These are phyloP conservation scores for Sanderia malayensis DNA, from an alignment of 30 jellyfish, hydroid and myxozoan genomes.

Conservation along the genomic window DNA sequence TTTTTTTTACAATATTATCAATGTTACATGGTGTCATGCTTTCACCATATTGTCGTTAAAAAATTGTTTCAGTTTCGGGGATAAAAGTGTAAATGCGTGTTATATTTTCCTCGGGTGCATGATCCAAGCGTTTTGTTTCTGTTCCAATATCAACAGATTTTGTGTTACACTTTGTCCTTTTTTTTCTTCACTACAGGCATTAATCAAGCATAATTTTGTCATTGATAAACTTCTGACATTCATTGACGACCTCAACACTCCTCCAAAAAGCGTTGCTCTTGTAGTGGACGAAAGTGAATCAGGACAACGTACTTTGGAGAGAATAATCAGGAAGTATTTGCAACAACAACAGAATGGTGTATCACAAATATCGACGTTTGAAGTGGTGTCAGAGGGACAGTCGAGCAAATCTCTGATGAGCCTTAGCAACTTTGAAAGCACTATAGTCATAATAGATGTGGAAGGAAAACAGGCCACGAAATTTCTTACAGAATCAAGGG, in stretches of 20 bases:
- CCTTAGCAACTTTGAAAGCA: neutral
- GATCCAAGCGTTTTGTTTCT: too few relatives aligned
- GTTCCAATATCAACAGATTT: too few relatives aligned
- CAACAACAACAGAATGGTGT: neutral
- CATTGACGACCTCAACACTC: neutral
- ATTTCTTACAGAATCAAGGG: neutral
- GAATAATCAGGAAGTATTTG: neutral
- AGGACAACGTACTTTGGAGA: neutral
- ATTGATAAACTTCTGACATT: neutral
- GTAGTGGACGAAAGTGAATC: neutral
- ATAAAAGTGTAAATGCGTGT: too few relatives aligned
- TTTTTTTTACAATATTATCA: too few relatives aligned
- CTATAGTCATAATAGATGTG: neutral
- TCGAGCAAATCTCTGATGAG: neutral
- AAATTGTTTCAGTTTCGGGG: too few relatives aligned
- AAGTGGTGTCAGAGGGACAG: neutral
- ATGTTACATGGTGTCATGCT: too few relatives aligned
- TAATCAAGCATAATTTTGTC: neutral
- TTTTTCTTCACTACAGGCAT: neutral
- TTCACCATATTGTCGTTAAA: too few relatives aligned
- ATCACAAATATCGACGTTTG: neutral
- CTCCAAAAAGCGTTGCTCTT: neutral
- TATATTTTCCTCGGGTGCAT: too few relatives aligned
- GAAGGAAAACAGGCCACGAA: neutral
- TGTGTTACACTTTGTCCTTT: too few relatives aligned